phyloP scores from a whole-genome alignment of 2,888 invertebrate species.

The Rhimphoctona megacephalus region DNA sequence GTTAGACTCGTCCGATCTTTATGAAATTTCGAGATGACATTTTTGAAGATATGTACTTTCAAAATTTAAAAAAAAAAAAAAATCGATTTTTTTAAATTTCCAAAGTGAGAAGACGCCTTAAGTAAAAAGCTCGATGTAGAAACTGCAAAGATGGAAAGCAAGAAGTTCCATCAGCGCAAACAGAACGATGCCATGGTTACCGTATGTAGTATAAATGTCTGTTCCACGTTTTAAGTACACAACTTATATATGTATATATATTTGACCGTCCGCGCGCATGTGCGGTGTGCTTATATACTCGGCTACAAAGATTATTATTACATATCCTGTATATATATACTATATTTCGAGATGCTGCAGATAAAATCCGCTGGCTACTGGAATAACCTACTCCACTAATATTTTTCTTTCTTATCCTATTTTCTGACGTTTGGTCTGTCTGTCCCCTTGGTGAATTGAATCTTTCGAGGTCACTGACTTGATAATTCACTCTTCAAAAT shows the following conservation, averaged over 20 bases:
- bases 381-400: constrained; percentile 1
- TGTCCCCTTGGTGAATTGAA: constrained; percentile 24
- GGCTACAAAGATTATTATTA: constrained; percentile 8
- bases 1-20: too few relatives aligned
- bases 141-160: constrained; percentile 63
- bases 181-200: constrained; percentile 34
- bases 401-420: constrained; percentile 18
- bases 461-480: constrained; percentile 15
- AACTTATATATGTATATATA: constrained; percentile 4
- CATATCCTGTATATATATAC: neutral
- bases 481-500: constrained; percentile 8
- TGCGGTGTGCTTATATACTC: neutral
- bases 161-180: constrained; percentile 58
- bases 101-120: too few relatives aligned
- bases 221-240: neutral
- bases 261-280: neutral
- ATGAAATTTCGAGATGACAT: too few relatives aligned
- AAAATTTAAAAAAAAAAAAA: too few relatives aligned
- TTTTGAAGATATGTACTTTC: too few relatives aligned
- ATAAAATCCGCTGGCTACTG: constrained; percentile 7
- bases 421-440: constrained; percentile 12
- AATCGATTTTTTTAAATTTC: too few relatives aligned
- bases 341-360: constrained; percentile 20
- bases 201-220: constrained; percentile 6
- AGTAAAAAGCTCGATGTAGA: constrained; percentile 61